These are phyloP conservation scores for Drosophila sordidapex DNA, from an alignment of 2,888 invertebrate genomes.

Conservation along the genomic window DNA sequence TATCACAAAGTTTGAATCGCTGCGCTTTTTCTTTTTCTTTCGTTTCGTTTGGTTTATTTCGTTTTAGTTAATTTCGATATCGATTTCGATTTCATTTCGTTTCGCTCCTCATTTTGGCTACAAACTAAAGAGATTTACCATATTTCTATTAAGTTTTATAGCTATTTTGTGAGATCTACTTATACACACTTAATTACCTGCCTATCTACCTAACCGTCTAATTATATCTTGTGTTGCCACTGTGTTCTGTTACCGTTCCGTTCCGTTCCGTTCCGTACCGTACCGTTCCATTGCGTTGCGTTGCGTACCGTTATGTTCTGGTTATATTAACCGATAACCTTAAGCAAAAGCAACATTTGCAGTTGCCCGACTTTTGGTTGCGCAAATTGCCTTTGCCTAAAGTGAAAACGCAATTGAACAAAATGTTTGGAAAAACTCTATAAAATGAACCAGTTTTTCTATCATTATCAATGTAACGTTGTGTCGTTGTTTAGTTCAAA, in stretches of 20 bases:
- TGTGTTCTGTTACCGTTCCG: slow-evolving; percentile 44
- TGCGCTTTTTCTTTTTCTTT: slow-evolving; percentile 52
- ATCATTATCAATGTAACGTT: slow-evolving; percentile 69
- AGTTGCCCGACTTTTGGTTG: slow-evolving; percentile 7
- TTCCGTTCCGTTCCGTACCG: slow-evolving; percentile 29
- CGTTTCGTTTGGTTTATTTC: slow-evolving; percentile 16
- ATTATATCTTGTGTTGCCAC: slow-evolving; percentile 36
- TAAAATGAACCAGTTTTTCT: slow-evolving; percentile 48
- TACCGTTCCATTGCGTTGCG: slow-evolving; percentile 12
- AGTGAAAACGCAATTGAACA: slow-evolving; percentile 33
- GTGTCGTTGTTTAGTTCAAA: slow-evolving; percentile 75
- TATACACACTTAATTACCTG: slow-evolving; percentile 27
- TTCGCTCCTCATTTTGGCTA: slow-evolving; percentile 31
- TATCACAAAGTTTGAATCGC: slow-evolving; percentile 56
- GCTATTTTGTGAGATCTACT: slow-evolving; percentile 13
- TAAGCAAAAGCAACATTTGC: slow-evolving; percentile 35
- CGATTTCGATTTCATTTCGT: slow-evolving; percentile 33
- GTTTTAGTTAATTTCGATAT: slow-evolving; percentile 16
- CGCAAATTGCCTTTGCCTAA: slow-evolving; percentile 34
- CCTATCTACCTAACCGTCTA: slow-evolving; percentile 47
- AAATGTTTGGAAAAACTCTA: slow-evolving; percentile 40
- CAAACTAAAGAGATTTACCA: slow-evolving; percentile 15
- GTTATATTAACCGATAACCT: slow-evolving; percentile 19
- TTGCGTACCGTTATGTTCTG: slow-evolving; percentile 35
- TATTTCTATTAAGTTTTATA: background rate